phyloP scores from a whole-genome alignment of 2,797 vertebrate species.

The Alca torda region DNA sequence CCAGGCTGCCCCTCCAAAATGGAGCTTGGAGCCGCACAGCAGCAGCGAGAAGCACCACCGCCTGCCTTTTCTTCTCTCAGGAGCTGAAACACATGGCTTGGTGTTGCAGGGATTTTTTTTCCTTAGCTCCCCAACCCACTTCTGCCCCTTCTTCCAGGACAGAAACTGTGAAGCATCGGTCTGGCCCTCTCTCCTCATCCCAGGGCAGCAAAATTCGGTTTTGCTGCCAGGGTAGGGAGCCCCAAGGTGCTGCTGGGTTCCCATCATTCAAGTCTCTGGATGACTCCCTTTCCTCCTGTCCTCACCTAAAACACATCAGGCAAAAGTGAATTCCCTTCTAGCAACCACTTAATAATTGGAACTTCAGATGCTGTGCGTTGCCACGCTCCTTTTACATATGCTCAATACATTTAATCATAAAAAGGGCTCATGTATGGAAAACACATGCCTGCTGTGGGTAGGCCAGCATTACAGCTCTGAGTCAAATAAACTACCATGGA shows the following conservation, averaged over 20 bases:
- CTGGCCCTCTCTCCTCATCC: neutral
- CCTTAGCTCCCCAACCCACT: neutral
- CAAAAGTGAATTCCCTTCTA: neutral
- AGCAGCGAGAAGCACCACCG: neutral
- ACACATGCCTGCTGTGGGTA: conserved; percentile 32
- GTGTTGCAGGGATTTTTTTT: neutral
- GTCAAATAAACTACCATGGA: conserved; percentile 1
- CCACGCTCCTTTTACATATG: neutral
- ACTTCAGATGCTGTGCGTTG: neutral
- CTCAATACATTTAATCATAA: conserved; percentile 21
- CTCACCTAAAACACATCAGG: neutral
- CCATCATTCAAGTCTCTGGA: neutral
- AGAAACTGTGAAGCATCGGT: neutral
- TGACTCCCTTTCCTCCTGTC: neutral
- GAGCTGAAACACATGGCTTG: neutral
- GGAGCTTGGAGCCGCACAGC: neutral
- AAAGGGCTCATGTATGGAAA: conserved; percentile 42
- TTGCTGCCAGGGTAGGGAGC: neutral
- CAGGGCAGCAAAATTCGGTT: neutral
- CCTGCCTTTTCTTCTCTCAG: neutral
- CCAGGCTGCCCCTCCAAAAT: neutral
- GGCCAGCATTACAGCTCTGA: neutral
- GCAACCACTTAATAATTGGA: neutral
- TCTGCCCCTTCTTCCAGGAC: neutral
- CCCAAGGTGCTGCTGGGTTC: neutral